Conservation (phyloP, 2,888 invertebrate genomes). For the Napeogenes sylphis region DNA sequence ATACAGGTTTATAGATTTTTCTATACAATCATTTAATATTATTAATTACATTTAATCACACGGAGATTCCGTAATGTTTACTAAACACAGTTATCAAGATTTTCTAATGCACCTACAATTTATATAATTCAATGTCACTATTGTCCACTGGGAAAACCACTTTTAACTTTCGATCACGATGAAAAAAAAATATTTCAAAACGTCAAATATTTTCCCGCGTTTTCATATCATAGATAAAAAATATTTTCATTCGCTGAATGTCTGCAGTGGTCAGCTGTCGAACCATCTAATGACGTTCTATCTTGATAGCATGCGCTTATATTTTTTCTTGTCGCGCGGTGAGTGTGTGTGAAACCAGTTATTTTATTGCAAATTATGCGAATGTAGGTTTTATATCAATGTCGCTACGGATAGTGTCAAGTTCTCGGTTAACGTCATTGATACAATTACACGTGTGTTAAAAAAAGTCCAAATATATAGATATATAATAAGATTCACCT, state of each 20-base stretch:
- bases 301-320: conserved; percentile 32
- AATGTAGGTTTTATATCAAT: conserved; percentile 13
- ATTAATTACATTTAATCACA: neutral
- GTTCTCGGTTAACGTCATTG: conserved; percentile 14
- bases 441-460: neutral
- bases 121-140: too few relatives aligned
- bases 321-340: conserved; percentile 33
- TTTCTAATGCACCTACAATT: too few relatives aligned
- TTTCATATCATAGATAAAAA: conserved; percentile 19
- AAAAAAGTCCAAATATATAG: too few relatives aligned
- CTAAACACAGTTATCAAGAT: too few relatives aligned
- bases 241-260: conserved; percentile 17
- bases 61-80: too few relatives aligned
- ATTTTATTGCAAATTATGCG: conserved; percentile 14
- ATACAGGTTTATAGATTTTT: neutral
- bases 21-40: conserved; percentile 2
- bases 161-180: too few relatives aligned
- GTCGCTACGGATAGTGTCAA: conserved; percentile 24
- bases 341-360: conserved; percentile 14
- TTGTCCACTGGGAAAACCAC: too few relatives aligned
- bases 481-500: too few relatives aligned
- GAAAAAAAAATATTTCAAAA: neutral
- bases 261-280: conserved; percentile 33
- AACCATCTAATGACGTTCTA: conserved; percentile 35
- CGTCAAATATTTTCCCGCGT: conserved; percentile 14